Conservation (phyloP, 2,888 invertebrate species). For the Drosophila robusta region DNA sequence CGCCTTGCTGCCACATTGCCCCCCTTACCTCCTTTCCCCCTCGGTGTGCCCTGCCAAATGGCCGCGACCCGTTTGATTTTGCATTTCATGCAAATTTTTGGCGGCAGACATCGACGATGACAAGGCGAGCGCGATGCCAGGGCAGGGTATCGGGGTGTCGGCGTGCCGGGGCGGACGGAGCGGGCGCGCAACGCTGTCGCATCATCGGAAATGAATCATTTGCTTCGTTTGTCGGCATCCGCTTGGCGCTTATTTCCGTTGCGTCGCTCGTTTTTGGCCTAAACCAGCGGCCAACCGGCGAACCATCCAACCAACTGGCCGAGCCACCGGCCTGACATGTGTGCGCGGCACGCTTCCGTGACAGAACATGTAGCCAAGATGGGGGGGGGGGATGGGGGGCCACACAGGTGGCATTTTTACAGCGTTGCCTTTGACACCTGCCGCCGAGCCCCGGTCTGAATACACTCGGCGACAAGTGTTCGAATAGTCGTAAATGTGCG, state of each 20-base stretch:
- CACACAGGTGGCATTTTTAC: constrained; percentile 53
- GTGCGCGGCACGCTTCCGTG: constrained; percentile 79
- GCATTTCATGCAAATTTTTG: constrained; percentile 79
- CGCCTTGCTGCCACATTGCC: constrained; percentile 10
- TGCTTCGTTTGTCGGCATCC: constrained; percentile 85
- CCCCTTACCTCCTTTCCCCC: not conserved
- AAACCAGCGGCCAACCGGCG: constrained; percentile 53
- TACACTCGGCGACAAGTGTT: constrained; percentile 22
- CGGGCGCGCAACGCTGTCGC: constrained; percentile 68
- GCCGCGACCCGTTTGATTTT: constrained; percentile 67
- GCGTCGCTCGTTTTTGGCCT: constrained; percentile 69
- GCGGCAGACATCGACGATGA: constrained; percentile 57
- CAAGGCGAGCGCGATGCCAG: constrained; percentile 29
- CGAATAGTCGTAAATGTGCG: not conserved
- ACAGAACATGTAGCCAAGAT: constrained; percentile 59
- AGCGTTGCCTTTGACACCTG: constrained; percentile 59
- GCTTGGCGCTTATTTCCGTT: constrained; percentile 84
- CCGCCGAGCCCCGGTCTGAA: constrained; percentile 19
- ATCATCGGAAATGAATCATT: constrained; percentile 85
- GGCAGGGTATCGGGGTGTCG: not conserved
- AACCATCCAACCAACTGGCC: constrained; percentile 18
- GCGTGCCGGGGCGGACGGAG: constrained; percentile 16
- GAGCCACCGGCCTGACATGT: constrained; percentile 63
- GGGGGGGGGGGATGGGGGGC: not conserved
- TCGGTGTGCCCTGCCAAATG: constrained; percentile 25